Percentiles rank a stretch among this genome's conserved stretches.
These are phyloP conservation scores for Phataginus tetradactyla DNA, from an alignment of 2,797 vertebrate genomes.

Conservation along the genomic window DNA sequence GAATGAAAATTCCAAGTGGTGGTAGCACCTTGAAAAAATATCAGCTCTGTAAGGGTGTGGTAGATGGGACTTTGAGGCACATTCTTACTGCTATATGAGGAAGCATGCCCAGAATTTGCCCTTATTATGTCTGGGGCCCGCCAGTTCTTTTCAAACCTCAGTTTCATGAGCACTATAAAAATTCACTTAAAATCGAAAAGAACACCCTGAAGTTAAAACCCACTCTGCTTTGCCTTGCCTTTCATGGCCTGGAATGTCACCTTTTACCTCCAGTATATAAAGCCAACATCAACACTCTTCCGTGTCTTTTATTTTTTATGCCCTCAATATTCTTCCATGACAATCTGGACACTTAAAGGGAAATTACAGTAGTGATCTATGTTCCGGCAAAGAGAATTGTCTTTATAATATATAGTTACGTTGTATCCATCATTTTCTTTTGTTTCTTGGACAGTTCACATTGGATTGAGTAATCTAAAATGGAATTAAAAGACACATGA, in stretches of 20 bases:
- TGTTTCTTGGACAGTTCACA: slow-evolving; percentile 55
- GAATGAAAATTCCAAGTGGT: neutral
- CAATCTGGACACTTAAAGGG: slow-evolving; percentile 63
- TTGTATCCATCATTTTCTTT: slow-evolving; percentile 63
- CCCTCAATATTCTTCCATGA: slow-evolving; percentile 71
- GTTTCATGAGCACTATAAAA: slow-evolving; percentile 75
- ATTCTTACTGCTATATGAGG: neutral
- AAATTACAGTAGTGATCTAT: slow-evolving; percentile 70
- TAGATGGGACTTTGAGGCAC: slow-evolving; percentile 40
- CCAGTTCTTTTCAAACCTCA: slow-evolving; percentile 69
- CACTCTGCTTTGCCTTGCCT: slow-evolving; percentile 64
- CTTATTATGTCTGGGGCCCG: slow-evolving; percentile 43
- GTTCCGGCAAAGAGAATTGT: slow-evolving; percentile 60
- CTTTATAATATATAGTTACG: slow-evolving; percentile 60
- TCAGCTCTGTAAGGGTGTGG: slow-evolving; percentile 19
- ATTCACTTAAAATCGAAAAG: slow-evolving; percentile 80
- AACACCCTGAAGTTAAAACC: slow-evolving; percentile 74
- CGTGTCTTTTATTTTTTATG: slow-evolving; percentile 73
- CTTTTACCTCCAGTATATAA: slow-evolving; percentile 76
- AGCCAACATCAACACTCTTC: slow-evolving; percentile 69
- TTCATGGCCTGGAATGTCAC: slow-evolving; percentile 74
- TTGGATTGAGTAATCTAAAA: slow-evolving; percentile 60
- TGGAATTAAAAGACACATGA: slow-evolving; percentile 68
- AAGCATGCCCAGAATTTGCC: slow-evolving; percentile 56
- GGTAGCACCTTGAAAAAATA: slow-evolving; percentile 1